Base-by-base conservation (phyloP, 2,113 vertebrate species). In the Platycercus adscitus region DNA sequence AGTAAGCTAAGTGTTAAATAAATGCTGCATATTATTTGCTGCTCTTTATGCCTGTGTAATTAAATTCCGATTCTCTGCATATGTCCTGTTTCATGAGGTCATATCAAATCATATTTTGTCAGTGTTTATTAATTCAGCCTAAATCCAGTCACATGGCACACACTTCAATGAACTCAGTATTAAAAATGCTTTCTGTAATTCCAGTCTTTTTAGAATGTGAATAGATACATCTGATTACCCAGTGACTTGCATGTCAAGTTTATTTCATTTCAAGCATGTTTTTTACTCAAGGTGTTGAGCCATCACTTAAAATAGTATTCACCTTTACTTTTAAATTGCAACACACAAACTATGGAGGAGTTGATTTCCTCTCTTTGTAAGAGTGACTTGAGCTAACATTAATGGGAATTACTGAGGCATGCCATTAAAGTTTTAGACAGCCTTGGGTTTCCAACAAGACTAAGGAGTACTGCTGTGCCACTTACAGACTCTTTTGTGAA, bases 11-110 rank as follows among this genome's bases (percentile, higher is more conserved):
- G 89, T 80, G 46, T 81, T 64, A 97, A 91, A 87, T 56, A 60
- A 89, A 68, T 70, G 80, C 79, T 89, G 23, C 64, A 90, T 64
- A 89, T 89, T 93, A 56, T 95, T 92, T 88, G 64, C 58, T 90
- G 70, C 71, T 92, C 35, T 81, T 96, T 81, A 94, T 88, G 80
- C 31, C 52, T 87, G 10, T 76, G 56, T 23, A 80, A 95, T 86
- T 43, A 75, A 77, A 76, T 91, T 89, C 89, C 71, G 66, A 76
- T 77, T 95, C 61, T 96, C 95, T 90, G 55, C 26, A 81, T 91
- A 89, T 80, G 70, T 97, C 83, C 46, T 52, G 46, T 94, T 96
- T 97, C 89, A 97, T 96, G 72, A 96, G 82, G 41, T 96, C 94
- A 92, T 73, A 70, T 78, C 82, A 95, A 71, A 75, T 89, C 71